phyloP scores from a whole-genome alignment of 2,113 vertebrate species.

The Dolichallabes microphthalmus region DNA sequence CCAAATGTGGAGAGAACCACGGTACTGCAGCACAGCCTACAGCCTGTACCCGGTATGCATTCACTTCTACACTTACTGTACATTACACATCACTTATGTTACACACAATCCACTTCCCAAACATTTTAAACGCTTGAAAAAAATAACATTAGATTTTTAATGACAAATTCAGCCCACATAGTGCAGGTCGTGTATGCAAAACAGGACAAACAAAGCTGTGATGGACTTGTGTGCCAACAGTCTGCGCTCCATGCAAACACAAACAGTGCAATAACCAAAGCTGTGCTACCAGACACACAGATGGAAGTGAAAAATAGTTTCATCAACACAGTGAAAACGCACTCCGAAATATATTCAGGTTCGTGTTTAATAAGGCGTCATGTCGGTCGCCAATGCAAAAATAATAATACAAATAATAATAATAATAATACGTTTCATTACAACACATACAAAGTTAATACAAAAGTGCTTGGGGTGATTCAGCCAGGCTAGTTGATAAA shows the following conservation, averaged over 20 bases:
- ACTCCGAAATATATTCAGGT: conserved; percentile 58
- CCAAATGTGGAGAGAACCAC: neutral
- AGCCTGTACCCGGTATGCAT: neutral
- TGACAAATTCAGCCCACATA: neutral
- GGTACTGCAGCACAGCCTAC: neutral
- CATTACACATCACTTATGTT: neutral
- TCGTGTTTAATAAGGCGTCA: conserved; percentile 27
- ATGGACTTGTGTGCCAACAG: conserved; percentile 23
- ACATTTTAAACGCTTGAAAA: neutral
- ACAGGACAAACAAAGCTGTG: conserved; percentile 30
- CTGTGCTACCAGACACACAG: neutral
- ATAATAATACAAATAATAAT: conserved; percentile 22
- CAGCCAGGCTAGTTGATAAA: neutral
- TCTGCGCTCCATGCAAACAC: conserved; percentile 25
- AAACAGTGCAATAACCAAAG: conserved; percentile 42
- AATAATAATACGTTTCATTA: conserved; percentile 48
- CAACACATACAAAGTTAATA: conserved; percentile 59
- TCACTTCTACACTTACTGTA: neutral
- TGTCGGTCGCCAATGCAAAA: conserved; percentile 51
- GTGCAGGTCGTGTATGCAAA: neutral
- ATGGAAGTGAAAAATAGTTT: conserved; percentile 66
- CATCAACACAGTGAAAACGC: conserved; percentile 60
- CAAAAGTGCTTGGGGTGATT: conserved; percentile 69
- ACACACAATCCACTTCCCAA: neutral
- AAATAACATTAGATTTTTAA: neutral